phyloP scores from a whole-genome alignment of 2,113 vertebrate species.

The Symphodus melops region DNA sequence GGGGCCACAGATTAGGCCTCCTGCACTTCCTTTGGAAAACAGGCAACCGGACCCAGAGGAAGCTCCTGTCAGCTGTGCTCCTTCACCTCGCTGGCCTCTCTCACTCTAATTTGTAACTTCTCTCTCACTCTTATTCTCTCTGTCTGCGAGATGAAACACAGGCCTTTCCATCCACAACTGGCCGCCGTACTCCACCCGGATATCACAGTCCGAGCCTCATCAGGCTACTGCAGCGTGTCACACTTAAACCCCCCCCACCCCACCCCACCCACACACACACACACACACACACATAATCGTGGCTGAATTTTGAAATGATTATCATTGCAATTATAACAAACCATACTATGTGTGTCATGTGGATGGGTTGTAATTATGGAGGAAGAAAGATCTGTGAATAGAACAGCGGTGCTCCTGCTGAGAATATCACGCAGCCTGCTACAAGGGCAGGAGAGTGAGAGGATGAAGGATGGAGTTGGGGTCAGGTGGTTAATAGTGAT shows the following conservation, averaged over 20 bases:
- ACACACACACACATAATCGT: background rate
- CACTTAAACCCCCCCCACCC: conserved; percentile 16
- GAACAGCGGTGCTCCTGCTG: conserved; percentile 40
- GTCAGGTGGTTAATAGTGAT: conserved; percentile 61
- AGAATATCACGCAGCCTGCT: conserved; percentile 50
- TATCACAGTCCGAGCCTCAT: conserved; percentile 67
- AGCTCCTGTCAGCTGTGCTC: conserved; percentile 85
- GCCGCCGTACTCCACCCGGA: conserved; percentile 65
- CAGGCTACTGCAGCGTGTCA: conserved; percentile 73
- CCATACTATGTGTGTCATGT: background rate
- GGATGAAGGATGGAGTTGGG: conserved; percentile 33
- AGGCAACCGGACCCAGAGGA: conserved; percentile 82
- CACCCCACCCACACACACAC: too few relatives aligned
- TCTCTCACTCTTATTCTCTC: conserved; percentile 43
- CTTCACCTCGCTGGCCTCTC: conserved; percentile 93
- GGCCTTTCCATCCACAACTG: conserved; percentile 68
- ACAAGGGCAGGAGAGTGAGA: conserved; percentile 12
- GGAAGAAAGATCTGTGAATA: conserved; percentile 35
- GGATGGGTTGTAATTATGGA: conserved; percentile 21
- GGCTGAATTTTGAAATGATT: conserved; percentile 1
- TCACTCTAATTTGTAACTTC: conserved; percentile 47
- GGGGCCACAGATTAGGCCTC: conserved; percentile 90
- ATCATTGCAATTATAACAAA: background rate
- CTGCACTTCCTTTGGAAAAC: conserved; percentile 91
- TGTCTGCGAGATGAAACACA: conserved; percentile 77